These are phyloP conservation scores for Acanthis flammea DNA, from an alignment of 2,797 vertebrate species.

Conservation along the genomic window DNA sequence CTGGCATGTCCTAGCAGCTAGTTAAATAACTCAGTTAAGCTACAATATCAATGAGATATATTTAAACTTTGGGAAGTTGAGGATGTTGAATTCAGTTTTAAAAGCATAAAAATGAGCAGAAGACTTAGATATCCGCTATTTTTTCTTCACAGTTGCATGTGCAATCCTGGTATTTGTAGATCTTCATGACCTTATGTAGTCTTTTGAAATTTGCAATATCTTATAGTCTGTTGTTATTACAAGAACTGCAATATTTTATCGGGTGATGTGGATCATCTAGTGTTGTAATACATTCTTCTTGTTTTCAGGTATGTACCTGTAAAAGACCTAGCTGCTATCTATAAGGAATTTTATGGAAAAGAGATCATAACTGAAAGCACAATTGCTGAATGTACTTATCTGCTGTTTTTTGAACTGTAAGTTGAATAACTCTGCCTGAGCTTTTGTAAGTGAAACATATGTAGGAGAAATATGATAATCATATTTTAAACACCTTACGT, in stretches of 20 bases:
- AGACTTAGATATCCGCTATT: not conserved
- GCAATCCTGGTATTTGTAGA: not conserved
- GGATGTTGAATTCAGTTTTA: not conserved
- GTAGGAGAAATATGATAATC: not conserved
- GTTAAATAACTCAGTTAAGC: not conserved
- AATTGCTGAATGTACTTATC: conserved; percentile 73
- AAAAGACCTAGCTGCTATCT: conserved; percentile 77
- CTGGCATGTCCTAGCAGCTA: not conserved
- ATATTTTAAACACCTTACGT: not conserved
- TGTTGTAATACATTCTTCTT: not conserved
- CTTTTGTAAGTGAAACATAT: not conserved
- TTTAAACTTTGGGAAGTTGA: not conserved
- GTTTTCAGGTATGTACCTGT: conserved; percentile 76
- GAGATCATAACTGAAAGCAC: conserved; percentile 65
- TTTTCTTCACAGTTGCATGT: not conserved
- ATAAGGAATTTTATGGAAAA: conserved; percentile 71
- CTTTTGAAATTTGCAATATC: not conserved
- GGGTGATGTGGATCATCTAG: not conserved
- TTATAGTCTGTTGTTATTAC: not conserved
- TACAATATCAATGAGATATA: not conserved
- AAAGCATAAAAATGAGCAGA: not conserved
- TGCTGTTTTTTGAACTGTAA: conserved; percentile 78
- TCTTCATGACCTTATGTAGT: not conserved
- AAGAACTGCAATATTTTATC: not conserved
- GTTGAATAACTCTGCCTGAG: conserved; percentile 1